Percentiles rank a stretch among this genome's conserved stretches.
phyloP scores from a whole-genome alignment of 2,113 vertebrate species.

The Hemicordylus capensis region DNA sequence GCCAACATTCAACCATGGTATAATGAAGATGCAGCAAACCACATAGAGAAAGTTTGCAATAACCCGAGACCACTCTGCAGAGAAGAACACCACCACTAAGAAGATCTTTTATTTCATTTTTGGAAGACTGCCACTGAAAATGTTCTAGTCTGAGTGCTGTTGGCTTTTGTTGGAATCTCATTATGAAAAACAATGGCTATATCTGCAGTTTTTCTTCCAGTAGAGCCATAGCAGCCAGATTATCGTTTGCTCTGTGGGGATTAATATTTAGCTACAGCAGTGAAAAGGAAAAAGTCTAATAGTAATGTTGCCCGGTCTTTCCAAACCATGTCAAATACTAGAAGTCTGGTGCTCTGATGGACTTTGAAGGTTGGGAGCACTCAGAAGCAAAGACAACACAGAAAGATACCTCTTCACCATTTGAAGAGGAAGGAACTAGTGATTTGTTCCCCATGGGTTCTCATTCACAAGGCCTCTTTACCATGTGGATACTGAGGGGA shows the following conservation, averaged over 20 bases:
- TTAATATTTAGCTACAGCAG: conserved; percentile 1
- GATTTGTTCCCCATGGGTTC: background rate
- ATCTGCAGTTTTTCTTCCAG: background rate
- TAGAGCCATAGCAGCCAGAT: background rate
- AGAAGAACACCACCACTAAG: conserved; percentile 48
- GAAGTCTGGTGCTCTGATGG: conserved; percentile 15
- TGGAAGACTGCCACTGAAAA: conserved; percentile 63
- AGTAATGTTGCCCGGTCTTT: conserved; percentile 22
- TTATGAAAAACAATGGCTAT: conserved; percentile 7
- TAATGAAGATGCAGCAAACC: conserved; percentile 61
- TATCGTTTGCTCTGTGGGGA: conserved; percentile 19
- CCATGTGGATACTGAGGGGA: background rate
- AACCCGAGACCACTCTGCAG: conserved; percentile 52
- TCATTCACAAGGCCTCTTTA: background rate
- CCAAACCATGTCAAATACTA: conserved; percentile 14
- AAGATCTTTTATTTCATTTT: conserved; percentile 30
- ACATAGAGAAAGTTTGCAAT: conserved; percentile 48
- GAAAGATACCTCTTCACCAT: conserved; percentile 16
- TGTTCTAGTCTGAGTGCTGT: conserved; percentile 29
- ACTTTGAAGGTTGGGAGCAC: conserved; percentile 36
- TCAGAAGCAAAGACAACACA: conserved; percentile 9
- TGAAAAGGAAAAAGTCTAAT: background rate
- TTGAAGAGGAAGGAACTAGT: background rate
- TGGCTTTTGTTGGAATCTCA: conserved; percentile 40
- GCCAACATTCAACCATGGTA: conserved; percentile 49